phyloP scores from a whole-genome alignment of 2,113 vertebrate species.

The Cephalopholis sonnerati region DNA sequence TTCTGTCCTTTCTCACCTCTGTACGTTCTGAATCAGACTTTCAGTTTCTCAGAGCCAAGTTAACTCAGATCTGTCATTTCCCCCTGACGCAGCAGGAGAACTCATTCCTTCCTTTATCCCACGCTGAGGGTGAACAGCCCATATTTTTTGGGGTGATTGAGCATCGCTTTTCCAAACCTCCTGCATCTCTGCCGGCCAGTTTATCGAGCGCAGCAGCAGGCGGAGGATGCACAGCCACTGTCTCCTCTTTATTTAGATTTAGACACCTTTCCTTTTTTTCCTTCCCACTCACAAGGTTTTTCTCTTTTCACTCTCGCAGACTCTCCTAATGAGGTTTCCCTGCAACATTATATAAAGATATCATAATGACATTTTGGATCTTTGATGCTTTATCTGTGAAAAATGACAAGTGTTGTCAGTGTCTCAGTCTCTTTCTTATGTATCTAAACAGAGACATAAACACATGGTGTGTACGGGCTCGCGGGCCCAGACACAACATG shows the following conservation, averaged over 20 bases:
- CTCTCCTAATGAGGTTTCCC: neutral
- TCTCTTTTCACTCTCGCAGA: neutral
- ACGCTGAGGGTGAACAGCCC: constrained; percentile 3
- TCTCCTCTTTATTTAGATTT: constrained; percentile 5
- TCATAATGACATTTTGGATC: neutral
- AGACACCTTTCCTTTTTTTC: neutral
- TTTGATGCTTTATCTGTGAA: constrained; percentile 1
- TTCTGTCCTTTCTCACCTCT: neutral
- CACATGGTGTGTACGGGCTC: neutral
- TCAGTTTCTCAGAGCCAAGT: neutral
- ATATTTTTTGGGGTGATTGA: constrained; percentile 2
- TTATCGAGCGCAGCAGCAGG: constrained; percentile 13
- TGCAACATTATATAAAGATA: neutral
- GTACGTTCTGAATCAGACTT: neutral
- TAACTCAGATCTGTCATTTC: neutral
- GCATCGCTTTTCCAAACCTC: neutral
- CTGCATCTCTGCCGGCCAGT: neutral
- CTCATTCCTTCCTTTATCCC: neutral
- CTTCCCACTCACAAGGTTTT: neutral
- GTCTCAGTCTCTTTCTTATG: neutral
- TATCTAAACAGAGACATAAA: neutral
- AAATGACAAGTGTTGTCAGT: constrained; percentile 10
- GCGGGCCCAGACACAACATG: constrained; percentile 42
- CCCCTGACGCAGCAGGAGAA: constrained; percentile 13
- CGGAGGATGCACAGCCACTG: neutral